Evolutionary conservation across 2,113 vertebrate genomes (phyloP), one percentile per base, ranked within the genome.

Genomic region (Danionella cerebrum): DNA sequence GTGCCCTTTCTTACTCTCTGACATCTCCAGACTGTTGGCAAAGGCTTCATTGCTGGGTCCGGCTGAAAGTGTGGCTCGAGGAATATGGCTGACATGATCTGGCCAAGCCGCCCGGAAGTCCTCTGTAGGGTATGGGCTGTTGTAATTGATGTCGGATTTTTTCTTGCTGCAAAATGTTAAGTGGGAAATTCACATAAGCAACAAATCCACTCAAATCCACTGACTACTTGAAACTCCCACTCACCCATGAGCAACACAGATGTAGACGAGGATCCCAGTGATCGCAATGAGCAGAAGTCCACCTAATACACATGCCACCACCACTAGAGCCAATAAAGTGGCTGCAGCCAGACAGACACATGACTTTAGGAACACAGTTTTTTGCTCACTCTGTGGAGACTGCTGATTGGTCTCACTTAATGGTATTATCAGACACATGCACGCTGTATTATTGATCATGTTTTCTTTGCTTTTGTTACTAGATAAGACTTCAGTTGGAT

Each of bases 281-380:
- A 86, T 2, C 0, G 81, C 3, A 73, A 89, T 67, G 58, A 90
- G 84, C 13, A 90, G 63, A 52, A 86, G 1, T 45, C 77, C 83
- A 24, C 87, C 88, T 1, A 90, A 74, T 0, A 89, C 82, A 18
- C 83, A 84, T 53, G 88, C 85, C 57, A 88, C 59, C 54, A 90
- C 76, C 71, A 90, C 87, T 48, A 90, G 77, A 0, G 87, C 87
- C 68, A 90, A 64, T 67, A 88, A 72, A 36, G 83, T 11, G 0
- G 85, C 88, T 90, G 65, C 16, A 55, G n/a, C n/a, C 12, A 65
- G 44, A 73, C 14, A 75, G 18, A 65, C 14, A 53, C 29, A 60
- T 6, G 2, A 14, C 38, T 14, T 33, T 21, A 58, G 1, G 16
- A 24, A 51, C 11, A 53, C 3, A 60, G 14, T n/a, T n/a, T n/a